A percentile compares a stretch with the other conserved stretches of the same genome.
Evolutionary conservation across 2,888 invertebrate genomes (phyloP).

Genomic region (Synanthedon myopaeformis): DNA sequence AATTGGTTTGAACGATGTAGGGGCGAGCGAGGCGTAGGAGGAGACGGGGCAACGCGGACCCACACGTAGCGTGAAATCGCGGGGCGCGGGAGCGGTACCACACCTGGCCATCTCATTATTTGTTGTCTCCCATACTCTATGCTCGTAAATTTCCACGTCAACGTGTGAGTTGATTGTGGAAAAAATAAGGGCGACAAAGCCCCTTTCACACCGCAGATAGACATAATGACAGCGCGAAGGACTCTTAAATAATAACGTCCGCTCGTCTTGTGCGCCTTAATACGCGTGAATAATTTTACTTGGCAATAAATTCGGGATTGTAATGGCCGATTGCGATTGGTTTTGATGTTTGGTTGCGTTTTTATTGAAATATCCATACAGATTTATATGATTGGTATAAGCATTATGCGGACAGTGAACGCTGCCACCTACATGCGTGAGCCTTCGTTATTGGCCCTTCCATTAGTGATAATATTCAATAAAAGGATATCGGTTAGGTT

Average conservation of each 20-base stretch:
- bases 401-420: constrained; percentile 33
- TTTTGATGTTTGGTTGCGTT: constrained; percentile 44
- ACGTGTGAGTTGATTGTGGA: constrained; percentile 66
- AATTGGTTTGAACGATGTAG: constrained; percentile 41
- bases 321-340: constrained; percentile 60
- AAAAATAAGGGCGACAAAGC: constrained; percentile 57
- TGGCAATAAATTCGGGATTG: constrained; percentile 66
- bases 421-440: constrained; percentile 40
- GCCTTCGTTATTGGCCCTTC: constrained; percentile 33
- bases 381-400: constrained; percentile 45
- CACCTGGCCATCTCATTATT: constrained; percentile 53
- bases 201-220: constrained; percentile 56
- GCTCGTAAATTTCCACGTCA: constrained; percentile 69
- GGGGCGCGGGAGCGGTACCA: constrained; percentile 51
- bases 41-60: constrained; percentile 29
- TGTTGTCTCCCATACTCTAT: constrained; percentile 66
- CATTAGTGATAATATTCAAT: constrained; percentile 28
- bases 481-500: constrained; percentile 30
- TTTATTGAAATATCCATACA: constrained; percentile 39
- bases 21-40: constrained; percentile 14
- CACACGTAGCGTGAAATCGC: constrained; percentile 68
- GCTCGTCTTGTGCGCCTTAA: constrained; percentile 40
- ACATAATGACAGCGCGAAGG: constrained; percentile 38
- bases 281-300: constrained; percentile 64
- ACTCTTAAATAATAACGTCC: constrained; percentile 19